Evolutionary conservation across 2,888 invertebrate species (phyloP), one percentile per base, ranked within the genome.

Genomic region (Athalia rosae): DNA sequence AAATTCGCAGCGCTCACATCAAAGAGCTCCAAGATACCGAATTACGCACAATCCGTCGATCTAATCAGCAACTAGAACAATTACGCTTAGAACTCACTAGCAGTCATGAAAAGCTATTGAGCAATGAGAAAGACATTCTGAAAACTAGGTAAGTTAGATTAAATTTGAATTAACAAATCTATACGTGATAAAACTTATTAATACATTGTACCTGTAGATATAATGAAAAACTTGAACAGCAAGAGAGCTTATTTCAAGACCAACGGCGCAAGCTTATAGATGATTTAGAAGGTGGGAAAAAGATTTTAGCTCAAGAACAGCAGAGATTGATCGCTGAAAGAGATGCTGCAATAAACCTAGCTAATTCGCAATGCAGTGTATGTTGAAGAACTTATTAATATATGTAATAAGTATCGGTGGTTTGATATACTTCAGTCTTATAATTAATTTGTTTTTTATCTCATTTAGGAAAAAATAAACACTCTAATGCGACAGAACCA

Each of bases 1-100:
- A 95, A 83, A 91, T 96, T 85, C 90, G 94, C 11, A 92, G 93
- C 0, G 91, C 93, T 76, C 94, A 94, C 85, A 93, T 94, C 81
- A 91, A 93, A 62, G 94, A 93, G 83, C 91, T 95, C 3, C 92
- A 93, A 73, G 95, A 94, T 79, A 89, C 93, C 5, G 93, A 93
- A 78, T 90, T 93, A 58, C 91, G 92, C 9, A 93, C 93, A 15
- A 92, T 93, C 3, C 89, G 93, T 45, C 92, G 93, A 84, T 91
- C 92, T 78, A 93, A 93, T 80, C 92, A 93, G 80, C 92, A 93
- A 71, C 91, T 93, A 82, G 93, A 93, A 79, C 89, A 91, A 43
- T 89, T 94, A 48, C 90, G 94, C 6, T 91, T 93, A 77, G 92
- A 94, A 77, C 90, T 93, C 77, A 91, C 92, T 0, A 91, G 91